These are phyloP conservation scores for Gorsachius goisagi DNA, from an alignment of 2,113 vertebrate genomes.

Conservation along the genomic window DNA sequence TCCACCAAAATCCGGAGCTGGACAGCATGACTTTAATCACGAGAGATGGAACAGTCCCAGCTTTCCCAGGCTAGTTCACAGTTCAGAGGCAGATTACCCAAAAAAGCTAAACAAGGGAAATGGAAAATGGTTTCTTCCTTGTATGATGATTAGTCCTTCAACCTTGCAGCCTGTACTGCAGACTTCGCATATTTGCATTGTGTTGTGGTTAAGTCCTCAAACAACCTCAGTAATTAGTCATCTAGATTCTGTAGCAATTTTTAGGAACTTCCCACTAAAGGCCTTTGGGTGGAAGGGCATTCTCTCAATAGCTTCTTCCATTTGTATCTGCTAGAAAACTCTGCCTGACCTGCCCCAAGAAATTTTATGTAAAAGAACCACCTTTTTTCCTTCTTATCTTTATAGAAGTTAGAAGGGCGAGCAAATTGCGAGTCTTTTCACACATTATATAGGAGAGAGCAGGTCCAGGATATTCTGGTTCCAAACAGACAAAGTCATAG, in stretches of 20 bases:
- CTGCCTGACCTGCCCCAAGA: not conserved
- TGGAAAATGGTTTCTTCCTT: not conserved
- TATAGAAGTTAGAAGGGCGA: not conserved
- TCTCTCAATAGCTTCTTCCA: not conserved
- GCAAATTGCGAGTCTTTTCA: not conserved
- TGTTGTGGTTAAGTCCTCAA: conserved; percentile 2
- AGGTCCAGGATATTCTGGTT: not conserved
- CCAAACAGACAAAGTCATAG: not conserved
- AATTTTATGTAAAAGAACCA: not conserved
- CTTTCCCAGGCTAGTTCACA: conserved; percentile 14
- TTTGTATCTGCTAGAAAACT: not conserved
- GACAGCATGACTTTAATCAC: not conserved
- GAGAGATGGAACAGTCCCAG: not conserved
- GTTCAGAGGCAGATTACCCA: not conserved
- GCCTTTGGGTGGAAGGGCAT: not conserved
- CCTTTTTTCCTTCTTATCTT: not conserved
- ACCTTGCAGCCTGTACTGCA: not conserved
- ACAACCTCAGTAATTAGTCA: not conserved
- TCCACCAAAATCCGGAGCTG: not conserved
- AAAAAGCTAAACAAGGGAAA: not conserved
- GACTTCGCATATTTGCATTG: not conserved
- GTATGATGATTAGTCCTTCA: not conserved
- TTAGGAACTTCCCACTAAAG: not conserved
- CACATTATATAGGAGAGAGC: not conserved
- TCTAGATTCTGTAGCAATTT: not conserved